A percentile compares a stretch with the other conserved stretches of the same genome.
These are phyloP conservation scores for Sesia bembeciformis DNA, from an alignment of 2,888 invertebrate species.

Conservation along the genomic window DNA sequence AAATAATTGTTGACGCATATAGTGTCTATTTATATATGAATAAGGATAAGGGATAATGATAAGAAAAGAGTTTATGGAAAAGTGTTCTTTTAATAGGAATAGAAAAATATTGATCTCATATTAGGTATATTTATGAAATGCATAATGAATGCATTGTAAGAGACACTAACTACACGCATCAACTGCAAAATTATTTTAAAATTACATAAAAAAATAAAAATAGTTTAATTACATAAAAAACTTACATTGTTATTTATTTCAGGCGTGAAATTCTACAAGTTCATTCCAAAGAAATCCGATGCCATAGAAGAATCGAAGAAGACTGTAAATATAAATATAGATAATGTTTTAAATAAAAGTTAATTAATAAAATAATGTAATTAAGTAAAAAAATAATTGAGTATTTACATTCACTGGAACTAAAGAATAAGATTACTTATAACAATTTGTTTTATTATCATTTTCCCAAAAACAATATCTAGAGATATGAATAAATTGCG, in stretches of 20 bases:
- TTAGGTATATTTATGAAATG: not conserved
- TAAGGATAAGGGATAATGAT: too few relatives aligned
- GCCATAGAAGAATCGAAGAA: slow-evolving; percentile 5
- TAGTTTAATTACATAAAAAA: slow-evolving; percentile 1
- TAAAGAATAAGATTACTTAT: too few relatives aligned
- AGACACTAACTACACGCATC: not conserved
- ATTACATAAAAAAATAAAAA: too few relatives aligned
- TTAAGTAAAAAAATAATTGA: not conserved
- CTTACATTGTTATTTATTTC: slow-evolving; percentile 11
- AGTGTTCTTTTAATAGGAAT: too few relatives aligned
- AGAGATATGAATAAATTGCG: too few relatives aligned
- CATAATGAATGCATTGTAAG: not conserved
- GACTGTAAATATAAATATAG: slow-evolving; percentile 12
- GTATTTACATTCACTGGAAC: too few relatives aligned
- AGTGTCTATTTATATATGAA: too few relatives aligned
- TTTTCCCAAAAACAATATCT: too few relatives aligned
- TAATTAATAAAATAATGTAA: not conserved
- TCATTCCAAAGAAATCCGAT: slow-evolving; percentile 24
- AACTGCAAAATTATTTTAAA: not conserved
- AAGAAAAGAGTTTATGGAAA: too few relatives aligned
- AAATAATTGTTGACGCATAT: too few relatives aligned
- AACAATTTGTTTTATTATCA: too few relatives aligned
- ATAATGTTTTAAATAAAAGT: slow-evolving; percentile 7
- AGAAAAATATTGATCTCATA: not conserved
- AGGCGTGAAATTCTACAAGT: slow-evolving; percentile 62